Evolutionary conservation across 2,888 invertebrate genomes (phyloP).

Genomic region (Euplagia quadripunctaria): DNA sequence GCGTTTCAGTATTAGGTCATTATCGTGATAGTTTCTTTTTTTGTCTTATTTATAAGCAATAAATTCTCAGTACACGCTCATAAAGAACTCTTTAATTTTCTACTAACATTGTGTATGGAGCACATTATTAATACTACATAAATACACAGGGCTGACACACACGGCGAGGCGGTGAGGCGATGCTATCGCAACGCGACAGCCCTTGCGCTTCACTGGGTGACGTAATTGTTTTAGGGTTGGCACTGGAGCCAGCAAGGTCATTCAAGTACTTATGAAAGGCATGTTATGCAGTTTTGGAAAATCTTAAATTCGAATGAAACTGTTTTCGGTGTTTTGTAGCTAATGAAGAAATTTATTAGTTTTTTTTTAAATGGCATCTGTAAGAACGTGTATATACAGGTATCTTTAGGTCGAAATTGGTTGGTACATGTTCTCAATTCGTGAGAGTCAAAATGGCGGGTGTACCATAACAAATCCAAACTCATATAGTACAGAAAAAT

Average conservation of each 20-base stretch:
- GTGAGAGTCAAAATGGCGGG: no score
- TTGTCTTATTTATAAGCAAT: neutral
- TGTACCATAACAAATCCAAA: no score
- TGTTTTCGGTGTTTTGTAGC: neutral
- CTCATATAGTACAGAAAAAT: no score
- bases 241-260: slow-evolving; percentile 1
- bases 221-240: slow-evolving; percentile 48
- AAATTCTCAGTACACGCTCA: neutral
- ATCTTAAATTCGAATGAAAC: neutral
- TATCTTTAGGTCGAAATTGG: no score
- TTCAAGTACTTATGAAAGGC: neutral
- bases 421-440: no score
- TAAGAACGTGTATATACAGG: no score
- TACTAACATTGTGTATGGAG: slow-evolving; percentile 13
- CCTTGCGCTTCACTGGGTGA: slow-evolving; percentile 51
- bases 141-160: slow-evolving; percentile 50
- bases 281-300: neutral
- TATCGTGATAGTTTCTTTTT: neutral
- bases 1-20: neutral
- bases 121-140: slow-evolving; percentile 55
- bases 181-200: slow-evolving; percentile 60
- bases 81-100: slow-evolving; percentile 3
- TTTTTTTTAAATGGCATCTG: no score
- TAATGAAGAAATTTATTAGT: no score
- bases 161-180: slow-evolving; percentile 43